Evolutionary conservation across 2,113 vertebrate genomes (phyloP).

Genomic region (Istiophorus platypterus): DNA sequence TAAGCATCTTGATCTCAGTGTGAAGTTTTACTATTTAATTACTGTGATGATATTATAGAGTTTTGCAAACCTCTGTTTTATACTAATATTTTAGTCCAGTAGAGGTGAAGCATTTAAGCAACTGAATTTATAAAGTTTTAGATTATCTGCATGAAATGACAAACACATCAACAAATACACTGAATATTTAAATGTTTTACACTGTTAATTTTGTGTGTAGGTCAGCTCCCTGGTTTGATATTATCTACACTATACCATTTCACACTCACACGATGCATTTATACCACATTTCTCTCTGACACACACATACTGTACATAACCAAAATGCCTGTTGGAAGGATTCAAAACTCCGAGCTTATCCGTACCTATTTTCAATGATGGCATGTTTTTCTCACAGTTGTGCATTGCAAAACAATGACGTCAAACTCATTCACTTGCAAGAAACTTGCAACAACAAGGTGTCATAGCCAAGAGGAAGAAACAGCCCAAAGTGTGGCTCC

Average conservation of each 20-base stretch:
- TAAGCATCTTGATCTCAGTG: slow-evolving; percentile 18
- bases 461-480: too few species aligned
- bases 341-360: too few species aligned
- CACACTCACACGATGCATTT: neutral
- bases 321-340: slow-evolving; percentile 1
- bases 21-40: neutral
- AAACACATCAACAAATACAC: neutral
- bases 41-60: slow-evolving; percentile 5
- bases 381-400: too few species aligned
- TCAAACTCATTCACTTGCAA: too few species aligned
- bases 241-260: neutral
- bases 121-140: neutral
- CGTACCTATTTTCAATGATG: too few species aligned
- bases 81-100: neutral
- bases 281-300: neutral
- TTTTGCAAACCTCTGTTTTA: neutral
- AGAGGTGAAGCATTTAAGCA: neutral
- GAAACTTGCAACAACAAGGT: too few species aligned
- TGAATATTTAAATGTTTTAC: neutral
- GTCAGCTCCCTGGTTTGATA: neutral
- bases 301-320: neutral
- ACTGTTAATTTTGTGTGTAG: neutral
- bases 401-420: too few species aligned
- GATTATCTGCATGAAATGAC: neutral
- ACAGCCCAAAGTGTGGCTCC: too few species aligned